Percentiles rank a stretch among this genome's conserved stretches.
phyloP scores from a whole-genome alignment of 2,888 invertebrate genomes.

The Conus canariensis region DNA sequence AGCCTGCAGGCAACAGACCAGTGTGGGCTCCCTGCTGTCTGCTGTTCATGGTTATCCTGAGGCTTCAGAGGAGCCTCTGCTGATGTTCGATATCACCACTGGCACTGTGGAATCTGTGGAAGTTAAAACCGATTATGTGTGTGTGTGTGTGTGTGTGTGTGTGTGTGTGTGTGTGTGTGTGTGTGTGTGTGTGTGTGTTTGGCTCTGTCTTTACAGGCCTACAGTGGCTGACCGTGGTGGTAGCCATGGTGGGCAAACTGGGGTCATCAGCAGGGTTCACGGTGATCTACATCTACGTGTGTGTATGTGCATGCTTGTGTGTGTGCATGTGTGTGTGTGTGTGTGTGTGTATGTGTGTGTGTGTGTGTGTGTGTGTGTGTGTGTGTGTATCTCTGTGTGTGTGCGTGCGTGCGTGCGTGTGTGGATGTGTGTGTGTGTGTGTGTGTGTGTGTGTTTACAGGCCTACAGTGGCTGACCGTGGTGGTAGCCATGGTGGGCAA shows the following conservation, averaged over 20 bases:
- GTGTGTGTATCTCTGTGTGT: too few species aligned
- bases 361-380: conserved; percentile 14
- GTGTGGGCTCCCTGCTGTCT: too few species aligned
- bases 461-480: conserved; percentile 54
- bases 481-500: conserved; percentile 61
- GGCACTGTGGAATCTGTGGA: too few species aligned
- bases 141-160: conserved; percentile 14
- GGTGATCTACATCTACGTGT: conserved; percentile 53
- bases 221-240: conserved; percentile 54
- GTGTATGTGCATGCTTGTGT: too few species aligned
- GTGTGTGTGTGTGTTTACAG: conserved; percentile 40
- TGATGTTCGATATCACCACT: too few species aligned
- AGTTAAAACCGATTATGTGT: background rate
- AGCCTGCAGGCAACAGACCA: too few species aligned
- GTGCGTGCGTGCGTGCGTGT: too few species aligned
- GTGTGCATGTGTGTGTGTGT: too few species aligned
- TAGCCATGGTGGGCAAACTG: conserved; percentile 61
- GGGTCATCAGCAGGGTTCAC: conserved; percentile 61
- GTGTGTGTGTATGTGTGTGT: too few species aligned
- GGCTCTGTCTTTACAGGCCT: conserved; percentile 46
- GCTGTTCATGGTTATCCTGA: too few species aligned
- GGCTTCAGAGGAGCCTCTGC: too few species aligned
- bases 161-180: conserved; percentile 11
- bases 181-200: background rate
- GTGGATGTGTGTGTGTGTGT: conserved; percentile 5